Evolutionary conservation across 2,888 invertebrate species (phyloP).

Genomic region (Tridacna crocea): DNA sequence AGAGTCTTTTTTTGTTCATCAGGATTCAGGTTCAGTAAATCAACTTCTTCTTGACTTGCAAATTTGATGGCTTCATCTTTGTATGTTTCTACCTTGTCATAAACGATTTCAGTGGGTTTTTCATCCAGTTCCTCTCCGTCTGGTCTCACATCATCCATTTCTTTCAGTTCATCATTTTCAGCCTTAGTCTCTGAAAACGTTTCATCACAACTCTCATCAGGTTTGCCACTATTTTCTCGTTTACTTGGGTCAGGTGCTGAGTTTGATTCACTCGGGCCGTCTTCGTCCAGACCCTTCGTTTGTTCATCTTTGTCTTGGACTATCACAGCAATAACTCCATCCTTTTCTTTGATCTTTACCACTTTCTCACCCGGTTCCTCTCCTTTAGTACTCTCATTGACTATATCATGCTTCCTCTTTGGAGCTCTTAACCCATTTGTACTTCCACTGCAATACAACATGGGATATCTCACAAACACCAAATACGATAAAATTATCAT

Average conservation of each 20-base stretch:
- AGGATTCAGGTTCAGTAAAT: constrained; percentile 42
- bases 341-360: constrained; percentile 71
- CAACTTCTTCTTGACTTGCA: constrained; percentile 48
- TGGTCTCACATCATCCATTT: not conserved
- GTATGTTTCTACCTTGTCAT: constrained; percentile 22
- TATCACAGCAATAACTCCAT: constrained; percentile 52
- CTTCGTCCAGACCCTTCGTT: constrained; percentile 59
- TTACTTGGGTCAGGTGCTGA: not conserved
- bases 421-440: constrained; percentile 26
- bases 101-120: not conserved
- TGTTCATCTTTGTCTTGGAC: not conserved
- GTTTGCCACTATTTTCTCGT: not conserved
- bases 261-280: not conserved
- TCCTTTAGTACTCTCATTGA: constrained; percentile 7
- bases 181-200: not conserved
- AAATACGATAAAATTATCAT: no score
- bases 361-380: constrained; percentile 46
- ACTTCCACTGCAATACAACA: constrained; percentile 20
- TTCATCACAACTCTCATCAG: not conserved
- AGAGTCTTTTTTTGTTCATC: constrained; percentile 49
- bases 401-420: constrained; percentile 31
- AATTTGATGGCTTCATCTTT: constrained; percentile 36
- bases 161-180: not conserved
- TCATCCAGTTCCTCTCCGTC: not conserved
- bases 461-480: no score